Base-by-base conservation (phyloP, 2,888 invertebrate genomes). In the Byasa hedistus region DNA sequence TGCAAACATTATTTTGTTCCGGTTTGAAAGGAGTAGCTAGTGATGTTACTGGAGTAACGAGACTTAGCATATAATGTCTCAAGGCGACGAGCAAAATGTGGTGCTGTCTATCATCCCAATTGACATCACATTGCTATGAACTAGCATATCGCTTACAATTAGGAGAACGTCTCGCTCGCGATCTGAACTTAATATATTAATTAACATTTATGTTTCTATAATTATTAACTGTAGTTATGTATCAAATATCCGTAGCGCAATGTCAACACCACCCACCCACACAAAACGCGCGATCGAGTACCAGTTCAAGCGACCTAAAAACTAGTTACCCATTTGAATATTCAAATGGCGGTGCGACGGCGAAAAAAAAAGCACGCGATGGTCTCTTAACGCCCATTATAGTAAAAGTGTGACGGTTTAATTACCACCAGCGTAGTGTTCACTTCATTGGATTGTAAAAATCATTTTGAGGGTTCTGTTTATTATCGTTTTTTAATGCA, bases 391-490 rank as follows among this genome's bases (percentile, higher is more conserved):
- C 72, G 70, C 72, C 72, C 60, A 70, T 69, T 72, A 70, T 70
- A 78, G 82, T 86, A 87, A 89, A 84, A 86, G 86, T 87, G 84
- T 83, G 84, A 85, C 84, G 77, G 74, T 80, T 77, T 86, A 87
- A 87, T 86, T 83, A 75, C 66, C 68, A 61, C 64, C 66, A 63
- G 61, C 72, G 21, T 64, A 22, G 15, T 61, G 39, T 48, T 64
- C 58, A 54, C 27, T 56, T 79, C 72, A 76, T 75, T 73, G 73
- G 73, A 78, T 76, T 70, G 68, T 64, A 69, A 74, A 74, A 73
- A 72, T 56, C 27, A 52, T 36, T 23, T 19, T n/a, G 17, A 24
- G 62, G 56, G 48, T 62, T 62, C 56, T 56, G 55, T 56, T 23
- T 7, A 59, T 4, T n/a, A 23, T 3, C 23, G 22, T 52, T 2